Percentiles rank a stretch among this genome's conserved stretches.
Conservation (phyloP, 1,140 invertebrate genomes). For the Eupristina koningsbergeri region DNA sequence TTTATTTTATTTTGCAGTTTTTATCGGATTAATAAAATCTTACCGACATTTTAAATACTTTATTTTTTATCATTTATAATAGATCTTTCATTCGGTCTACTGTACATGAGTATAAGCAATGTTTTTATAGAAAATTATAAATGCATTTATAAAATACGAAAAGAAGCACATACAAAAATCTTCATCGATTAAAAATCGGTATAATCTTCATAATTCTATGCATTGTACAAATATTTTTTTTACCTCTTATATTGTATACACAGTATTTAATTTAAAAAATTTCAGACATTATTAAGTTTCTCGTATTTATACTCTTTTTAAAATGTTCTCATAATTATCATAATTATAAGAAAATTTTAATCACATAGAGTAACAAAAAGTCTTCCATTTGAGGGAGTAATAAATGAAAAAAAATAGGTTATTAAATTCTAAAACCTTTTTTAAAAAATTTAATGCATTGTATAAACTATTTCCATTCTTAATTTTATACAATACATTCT, state of each 20-base stretch:
- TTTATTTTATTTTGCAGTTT: background rate
- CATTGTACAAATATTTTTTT: conserved; percentile 24
- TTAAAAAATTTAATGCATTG: conserved; percentile 38
- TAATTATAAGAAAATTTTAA: conserved; percentile 5
- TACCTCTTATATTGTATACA: conserved; percentile 24
- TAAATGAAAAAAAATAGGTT: conserved; percentile 38
- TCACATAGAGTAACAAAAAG: conserved; percentile 30
- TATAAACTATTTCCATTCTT: conserved; percentile 6
- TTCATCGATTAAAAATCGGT: conserved; percentile 40
- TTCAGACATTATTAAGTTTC: background rate
- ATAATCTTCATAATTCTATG: conserved; percentile 33
- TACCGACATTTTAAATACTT: conserved; percentile 34
- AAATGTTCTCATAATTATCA: background rate
- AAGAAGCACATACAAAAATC: conserved; percentile 64
- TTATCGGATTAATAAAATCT: conserved; percentile 24
- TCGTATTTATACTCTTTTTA: background rate
- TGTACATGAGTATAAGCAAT: conserved; percentile 61
- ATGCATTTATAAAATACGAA: conserved; percentile 61
- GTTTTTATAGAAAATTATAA: conserved; percentile 68
- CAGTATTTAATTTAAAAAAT: conserved; percentile 15
- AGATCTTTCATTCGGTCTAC: conserved; percentile 52
- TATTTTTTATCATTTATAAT: conserved; percentile 14
- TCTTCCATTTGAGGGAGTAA: background rate
- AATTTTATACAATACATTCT: conserved; percentile 44
- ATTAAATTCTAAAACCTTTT: conserved; percentile 37